Conservation (phyloP, 2,797 vertebrate species). For the Atherinosoma microstoma region DNA sequence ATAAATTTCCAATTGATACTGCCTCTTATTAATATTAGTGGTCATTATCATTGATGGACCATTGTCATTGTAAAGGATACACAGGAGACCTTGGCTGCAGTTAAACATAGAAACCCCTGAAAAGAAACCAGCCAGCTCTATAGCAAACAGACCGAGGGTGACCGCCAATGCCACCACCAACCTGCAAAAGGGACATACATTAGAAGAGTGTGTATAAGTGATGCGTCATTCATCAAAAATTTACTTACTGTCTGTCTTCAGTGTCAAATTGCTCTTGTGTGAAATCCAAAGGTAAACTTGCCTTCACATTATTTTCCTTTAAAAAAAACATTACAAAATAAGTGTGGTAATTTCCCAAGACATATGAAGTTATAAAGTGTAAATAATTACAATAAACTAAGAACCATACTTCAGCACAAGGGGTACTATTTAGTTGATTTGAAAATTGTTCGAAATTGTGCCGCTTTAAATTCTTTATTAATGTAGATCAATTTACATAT, state of each 20-base stretch:
- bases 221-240: not conserved
- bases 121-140: conserved; percentile 90
- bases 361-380: not conserved
- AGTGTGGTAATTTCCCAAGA: not conserved
- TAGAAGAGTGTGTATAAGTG: not conserved
- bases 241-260: conserved; percentile 85
- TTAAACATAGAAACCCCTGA: conserved; percentile 95
- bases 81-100: conserved; percentile 88
- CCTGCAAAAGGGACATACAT: conserved; percentile 68
- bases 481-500: not conserved
- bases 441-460: not conserved
- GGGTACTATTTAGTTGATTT: not conserved
- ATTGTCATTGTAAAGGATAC: conserved; percentile 86
- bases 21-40: not conserved
- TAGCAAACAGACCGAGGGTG: conserved; percentile 87
- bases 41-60: not conserved
- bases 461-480: not conserved
- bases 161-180: conserved; percentile 87
- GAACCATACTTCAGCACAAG: not conserved
- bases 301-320: conserved; percentile 89
- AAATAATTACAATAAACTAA: not conserved
- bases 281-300: conserved; percentile 87
- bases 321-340: conserved; percentile 28
- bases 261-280: conserved; percentile 83
- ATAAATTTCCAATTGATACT: not conserved